phyloP scores from a whole-genome alignment of 2,797 vertebrate species.

The Phoeniculus purpureus region DNA sequence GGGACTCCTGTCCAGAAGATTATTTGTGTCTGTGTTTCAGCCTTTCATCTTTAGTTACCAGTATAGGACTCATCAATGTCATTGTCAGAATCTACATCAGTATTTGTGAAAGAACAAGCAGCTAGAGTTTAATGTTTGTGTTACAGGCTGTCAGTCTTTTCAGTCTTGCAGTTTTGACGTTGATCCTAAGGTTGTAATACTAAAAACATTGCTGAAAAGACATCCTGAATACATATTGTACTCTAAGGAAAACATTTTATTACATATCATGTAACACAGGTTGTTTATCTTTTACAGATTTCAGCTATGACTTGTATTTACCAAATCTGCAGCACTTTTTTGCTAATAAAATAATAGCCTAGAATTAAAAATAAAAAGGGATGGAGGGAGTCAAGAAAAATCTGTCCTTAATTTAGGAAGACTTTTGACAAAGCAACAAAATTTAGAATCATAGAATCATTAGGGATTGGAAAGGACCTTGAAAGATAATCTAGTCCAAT shows the following conservation, averaged over 20 bases:
- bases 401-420: background rate
- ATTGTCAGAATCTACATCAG: constrained; percentile 3
- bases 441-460: no score
- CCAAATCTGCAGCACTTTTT: background rate
- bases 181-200: background rate
- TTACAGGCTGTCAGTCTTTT: background rate
- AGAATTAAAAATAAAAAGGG: background rate
- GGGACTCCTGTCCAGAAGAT: constrained; percentile 2
- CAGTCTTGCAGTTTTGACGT: background rate
- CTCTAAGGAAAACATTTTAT: background rate
- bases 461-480: no score
- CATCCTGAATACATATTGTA: background rate
- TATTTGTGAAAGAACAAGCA: background rate
- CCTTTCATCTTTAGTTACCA: constrained; percentile 33
- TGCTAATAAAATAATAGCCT: background rate
- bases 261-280: background rate
- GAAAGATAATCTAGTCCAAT: no score
- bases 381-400: background rate
- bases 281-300: background rate
- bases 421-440: background rate
- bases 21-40: constrained; percentile 26
- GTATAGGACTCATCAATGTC: constrained; percentile 1
- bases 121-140: constrained; percentile 20
- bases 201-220: background rate
- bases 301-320: background rate